Conservation (phyloP, 1,140 invertebrate genomes). For the Phortica variegata region DNA sequence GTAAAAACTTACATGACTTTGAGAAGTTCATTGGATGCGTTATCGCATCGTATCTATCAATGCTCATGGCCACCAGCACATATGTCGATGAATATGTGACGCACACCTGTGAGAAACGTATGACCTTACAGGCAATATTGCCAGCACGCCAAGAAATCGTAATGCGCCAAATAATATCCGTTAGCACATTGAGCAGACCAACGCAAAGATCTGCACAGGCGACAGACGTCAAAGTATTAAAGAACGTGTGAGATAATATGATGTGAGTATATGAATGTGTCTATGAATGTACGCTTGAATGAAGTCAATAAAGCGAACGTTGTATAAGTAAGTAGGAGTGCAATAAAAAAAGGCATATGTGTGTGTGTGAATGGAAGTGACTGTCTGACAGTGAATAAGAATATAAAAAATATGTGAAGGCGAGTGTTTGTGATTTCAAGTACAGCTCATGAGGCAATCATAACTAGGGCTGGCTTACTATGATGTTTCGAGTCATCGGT, state of each 20-base stretch:
- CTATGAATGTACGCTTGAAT: background rate
- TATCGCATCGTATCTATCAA: slow-evolving; percentile 93
- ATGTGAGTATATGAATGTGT: background rate
- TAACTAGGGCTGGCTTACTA: too few species aligned
- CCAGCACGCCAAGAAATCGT: slow-evolving; percentile 85
- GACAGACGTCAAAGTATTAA: slow-evolving; percentile 8
- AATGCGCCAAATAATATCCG: slow-evolving; percentile 84
- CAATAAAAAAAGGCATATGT: background rate
- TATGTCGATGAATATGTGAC: slow-evolving; percentile 94
- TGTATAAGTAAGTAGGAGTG: background rate
- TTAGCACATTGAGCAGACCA: slow-evolving; percentile 81
- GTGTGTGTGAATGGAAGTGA: too few species aligned
- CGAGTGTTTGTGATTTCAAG: too few species aligned
- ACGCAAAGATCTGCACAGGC: slow-evolving; percentile 75
- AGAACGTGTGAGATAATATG: slow-evolving; percentile 6
- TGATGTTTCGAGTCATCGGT: too few species aligned
- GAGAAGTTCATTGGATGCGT: slow-evolving; percentile 94
- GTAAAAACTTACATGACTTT: slow-evolving; percentile 79
- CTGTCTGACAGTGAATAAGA: too few species aligned
- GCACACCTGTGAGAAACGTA: slow-evolving; percentile 76
- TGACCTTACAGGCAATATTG: slow-evolving; percentile 84
- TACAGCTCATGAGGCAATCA: too few species aligned
- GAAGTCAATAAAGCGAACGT: background rate
- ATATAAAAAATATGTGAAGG: too few species aligned
- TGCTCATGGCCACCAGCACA: slow-evolving; percentile 89